Percentiles rank a stretch among this genome's conserved stretches.
Conservation (phyloP, 2,797 vertebrate genomes). For the Pangasius krempfi region DNA sequence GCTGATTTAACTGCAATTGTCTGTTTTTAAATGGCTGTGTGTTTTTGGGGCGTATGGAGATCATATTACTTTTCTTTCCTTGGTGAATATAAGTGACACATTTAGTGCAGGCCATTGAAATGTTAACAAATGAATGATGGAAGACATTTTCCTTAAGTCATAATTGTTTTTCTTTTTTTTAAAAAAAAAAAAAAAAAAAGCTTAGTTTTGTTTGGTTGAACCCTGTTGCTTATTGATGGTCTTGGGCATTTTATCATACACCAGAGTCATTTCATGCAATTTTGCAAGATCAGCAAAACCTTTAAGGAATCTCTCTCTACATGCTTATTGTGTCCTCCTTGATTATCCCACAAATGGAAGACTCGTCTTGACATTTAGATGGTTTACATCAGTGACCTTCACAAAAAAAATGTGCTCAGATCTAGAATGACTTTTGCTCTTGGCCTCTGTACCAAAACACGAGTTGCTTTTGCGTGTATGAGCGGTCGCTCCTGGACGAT, state of each 20-base stretch:
- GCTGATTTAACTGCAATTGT: background rate
- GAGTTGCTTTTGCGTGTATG: background rate
- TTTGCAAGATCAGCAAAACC: background rate
- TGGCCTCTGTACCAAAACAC: background rate
- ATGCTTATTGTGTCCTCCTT: slow-evolving; percentile 26
- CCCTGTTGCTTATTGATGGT: slow-evolving; percentile 7
- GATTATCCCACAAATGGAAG: background rate
- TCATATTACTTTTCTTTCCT: background rate
- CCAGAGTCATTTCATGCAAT: slow-evolving; percentile 23
- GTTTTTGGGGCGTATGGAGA: background rate
- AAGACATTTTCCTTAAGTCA: background rate
- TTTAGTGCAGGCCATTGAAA: slow-evolving; percentile 21
- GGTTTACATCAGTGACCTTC: background rate
- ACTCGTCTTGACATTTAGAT: background rate
- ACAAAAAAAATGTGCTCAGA: background rate
- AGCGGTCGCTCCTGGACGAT: background rate
- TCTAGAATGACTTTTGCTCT: background rate
- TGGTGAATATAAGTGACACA: background rate
- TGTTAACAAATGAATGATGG: background rate
- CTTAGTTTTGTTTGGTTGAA: background rate
- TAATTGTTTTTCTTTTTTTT: background rate
- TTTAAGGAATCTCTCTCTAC: slow-evolving; percentile 4
- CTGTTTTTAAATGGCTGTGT: background rate
- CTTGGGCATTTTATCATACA: slow-evolving; percentile 12
- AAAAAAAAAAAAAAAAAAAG: too few species aligned